Percentiles rank a stretch among this genome's conserved stretches.
phyloP scores from a whole-genome alignment of 53 echinoderm and acorn worm species.

The Zoroaster sp. region DNA sequence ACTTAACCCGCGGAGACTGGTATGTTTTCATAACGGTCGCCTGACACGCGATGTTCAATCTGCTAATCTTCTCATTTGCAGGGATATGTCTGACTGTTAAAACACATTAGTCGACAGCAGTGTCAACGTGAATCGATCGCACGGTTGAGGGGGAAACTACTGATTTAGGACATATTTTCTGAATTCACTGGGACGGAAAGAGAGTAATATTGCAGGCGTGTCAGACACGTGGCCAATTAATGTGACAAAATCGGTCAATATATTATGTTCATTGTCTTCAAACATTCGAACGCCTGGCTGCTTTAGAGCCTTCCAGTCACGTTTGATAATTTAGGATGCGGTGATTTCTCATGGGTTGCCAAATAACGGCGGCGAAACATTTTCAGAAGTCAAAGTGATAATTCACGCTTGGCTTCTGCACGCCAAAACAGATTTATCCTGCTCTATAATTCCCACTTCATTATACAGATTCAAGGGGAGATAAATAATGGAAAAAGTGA shows the following conservation, averaged over 20 bases:
- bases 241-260: neutral
- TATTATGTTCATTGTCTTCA: neutral
- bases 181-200: neutral
- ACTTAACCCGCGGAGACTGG: neutral
- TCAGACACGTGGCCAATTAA: too few relatives aligned
- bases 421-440: neutral
- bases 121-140: neutral
- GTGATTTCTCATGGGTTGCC: neutral
- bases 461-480: too few relatives aligned
- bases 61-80: neutral
- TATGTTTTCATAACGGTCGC: neutral
- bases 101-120: neutral
- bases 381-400: neutral
- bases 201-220: too few relatives aligned
- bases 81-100: neutral
- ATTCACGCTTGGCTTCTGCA: neutral
- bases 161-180: neutral
- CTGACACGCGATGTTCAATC: neutral
- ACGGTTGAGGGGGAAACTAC: neutral
- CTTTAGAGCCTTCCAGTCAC: neutral
- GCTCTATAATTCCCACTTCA: neutral
- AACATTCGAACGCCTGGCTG: neutral
- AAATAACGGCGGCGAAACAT: neutral
- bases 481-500: too few relatives aligned
- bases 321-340: neutral